A percentile compares a stretch with the other conserved stretches of the same genome.
phyloP scores from a whole-genome alignment of 2,797 vertebrate species.

The Allobates femoralis region DNA sequence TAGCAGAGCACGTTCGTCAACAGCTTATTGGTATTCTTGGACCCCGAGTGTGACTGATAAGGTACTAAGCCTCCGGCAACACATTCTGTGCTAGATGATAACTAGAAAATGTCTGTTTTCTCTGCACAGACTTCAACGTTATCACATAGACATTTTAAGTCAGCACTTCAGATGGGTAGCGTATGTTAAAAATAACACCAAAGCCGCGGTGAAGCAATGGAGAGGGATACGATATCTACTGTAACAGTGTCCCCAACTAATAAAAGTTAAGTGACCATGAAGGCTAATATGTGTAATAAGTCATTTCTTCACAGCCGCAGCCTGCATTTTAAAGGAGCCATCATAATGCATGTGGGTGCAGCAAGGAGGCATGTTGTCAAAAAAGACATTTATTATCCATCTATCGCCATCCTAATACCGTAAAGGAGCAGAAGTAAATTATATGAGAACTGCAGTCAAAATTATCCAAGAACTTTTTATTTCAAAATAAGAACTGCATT shows the following conservation, averaged over 20 bases:
- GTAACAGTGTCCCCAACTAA: slow-evolving; percentile 29
- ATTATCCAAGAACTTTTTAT: too few species aligned
- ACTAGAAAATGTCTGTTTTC: slow-evolving; percentile 40
- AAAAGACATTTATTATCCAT: background rate
- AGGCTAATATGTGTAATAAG: slow-evolving; percentile 19
- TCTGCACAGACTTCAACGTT: slow-evolving; percentile 27
- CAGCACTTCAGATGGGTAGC: slow-evolving; percentile 13
- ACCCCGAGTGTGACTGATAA: slow-evolving; percentile 34
- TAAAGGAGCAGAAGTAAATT: background rate
- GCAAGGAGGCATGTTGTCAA: background rate
- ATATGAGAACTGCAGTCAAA: too few species aligned
- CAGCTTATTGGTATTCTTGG: slow-evolving; percentile 41
- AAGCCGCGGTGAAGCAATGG: background rate
- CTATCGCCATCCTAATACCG: background rate
- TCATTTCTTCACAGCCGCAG: slow-evolving; percentile 1
- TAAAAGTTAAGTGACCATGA: slow-evolving; percentile 34
- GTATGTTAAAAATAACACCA: slow-evolving; percentile 45
- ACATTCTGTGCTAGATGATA: slow-evolving; percentile 28
- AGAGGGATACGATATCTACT: slow-evolving; percentile 41
- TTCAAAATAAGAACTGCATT: too few species aligned
- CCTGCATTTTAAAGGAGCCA: background rate
- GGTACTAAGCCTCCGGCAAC: slow-evolving; percentile 35
- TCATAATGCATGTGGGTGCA: background rate
- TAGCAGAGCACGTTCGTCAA: slow-evolving; percentile 8
- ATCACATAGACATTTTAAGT: slow-evolving; percentile 41